Conservation (phyloP, 2,797 vertebrate species). For the Nyctalus aviator region DNA sequence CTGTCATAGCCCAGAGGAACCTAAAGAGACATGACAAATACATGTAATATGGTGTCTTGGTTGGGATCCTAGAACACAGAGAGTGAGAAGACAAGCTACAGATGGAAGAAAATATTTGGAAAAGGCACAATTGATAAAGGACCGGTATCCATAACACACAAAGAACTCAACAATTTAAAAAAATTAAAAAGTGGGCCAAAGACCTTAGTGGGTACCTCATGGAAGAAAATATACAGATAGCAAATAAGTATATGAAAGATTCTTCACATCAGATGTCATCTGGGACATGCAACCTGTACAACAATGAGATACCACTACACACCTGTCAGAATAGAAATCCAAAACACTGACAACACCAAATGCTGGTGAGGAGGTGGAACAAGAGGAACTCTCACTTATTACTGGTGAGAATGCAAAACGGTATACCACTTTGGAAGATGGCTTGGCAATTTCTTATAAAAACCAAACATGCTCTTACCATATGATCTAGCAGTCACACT, state of each 20-base stretch:
- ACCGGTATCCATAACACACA: neutral
- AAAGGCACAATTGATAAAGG: neutral
- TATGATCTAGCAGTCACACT: neutral
- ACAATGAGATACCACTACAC: neutral
- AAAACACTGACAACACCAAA: neutral
- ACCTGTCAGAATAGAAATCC: neutral
- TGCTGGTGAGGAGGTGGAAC: neutral
- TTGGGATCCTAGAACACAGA: neutral
- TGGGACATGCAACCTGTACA: neutral
- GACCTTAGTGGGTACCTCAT: neutral
- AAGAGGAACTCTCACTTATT: neutral
- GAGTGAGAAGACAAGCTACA: neutral
- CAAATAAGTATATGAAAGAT: neutral
- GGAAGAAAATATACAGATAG: neutral
- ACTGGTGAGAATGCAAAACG: neutral
- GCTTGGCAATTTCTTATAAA: neutral
- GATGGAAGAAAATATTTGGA: neutral
- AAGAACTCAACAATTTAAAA: neutral
- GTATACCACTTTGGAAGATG: neutral
- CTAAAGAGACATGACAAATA: neutral
- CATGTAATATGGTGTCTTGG: neutral
- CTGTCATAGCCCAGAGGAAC: neutral
- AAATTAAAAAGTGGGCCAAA: neutral
- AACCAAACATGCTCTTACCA: neutral
- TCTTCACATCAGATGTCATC: neutral